These are phyloP conservation scores for Benthosema pterotum DNA, from an alignment of 2,797 vertebrate genomes.

Conservation along the genomic window DNA sequence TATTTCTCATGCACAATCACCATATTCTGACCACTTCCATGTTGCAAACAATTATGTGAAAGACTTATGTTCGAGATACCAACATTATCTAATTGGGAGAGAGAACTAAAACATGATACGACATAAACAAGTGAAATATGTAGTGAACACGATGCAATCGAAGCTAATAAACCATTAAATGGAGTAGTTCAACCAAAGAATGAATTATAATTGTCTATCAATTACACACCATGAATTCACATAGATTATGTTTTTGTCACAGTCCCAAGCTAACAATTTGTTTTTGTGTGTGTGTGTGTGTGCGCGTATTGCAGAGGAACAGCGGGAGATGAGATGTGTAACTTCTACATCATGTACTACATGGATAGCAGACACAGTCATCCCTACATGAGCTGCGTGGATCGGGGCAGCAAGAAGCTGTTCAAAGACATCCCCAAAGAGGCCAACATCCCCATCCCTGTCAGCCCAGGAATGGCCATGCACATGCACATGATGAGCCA, in stretches of 20 bases:
- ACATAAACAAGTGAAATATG: too few species aligned
- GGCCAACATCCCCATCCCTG: constrained; percentile 86
- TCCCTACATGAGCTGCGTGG: constrained; percentile 92
- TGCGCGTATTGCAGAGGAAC: constrained; percentile 81
- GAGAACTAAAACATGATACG: too few species aligned
- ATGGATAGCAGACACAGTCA: constrained; percentile 90
- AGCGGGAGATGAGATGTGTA: constrained; percentile 96
- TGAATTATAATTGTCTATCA: too few species aligned
- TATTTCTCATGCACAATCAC: constrained; percentile 42
- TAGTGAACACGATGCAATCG: too few species aligned
- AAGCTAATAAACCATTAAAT: too few species aligned
- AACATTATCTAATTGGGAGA: too few species aligned
- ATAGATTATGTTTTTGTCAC: too few species aligned
- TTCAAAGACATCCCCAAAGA: constrained; percentile 89
- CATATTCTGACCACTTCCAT: background rate
- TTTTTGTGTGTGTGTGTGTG: background rate
- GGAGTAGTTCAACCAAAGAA: too few species aligned
- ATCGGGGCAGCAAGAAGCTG: constrained; percentile 79
- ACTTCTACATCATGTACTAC: constrained; percentile 99
- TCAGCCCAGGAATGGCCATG: constrained; percentile 81
- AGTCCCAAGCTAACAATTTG: too few species aligned
- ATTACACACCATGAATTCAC: too few species aligned
- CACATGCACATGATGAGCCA: constrained; percentile 79
- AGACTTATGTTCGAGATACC: too few species aligned
- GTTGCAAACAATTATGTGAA: background rate